phyloP scores from a whole-genome alignment of 2,888 invertebrate species.

The Drymonia ruficornis region DNA sequence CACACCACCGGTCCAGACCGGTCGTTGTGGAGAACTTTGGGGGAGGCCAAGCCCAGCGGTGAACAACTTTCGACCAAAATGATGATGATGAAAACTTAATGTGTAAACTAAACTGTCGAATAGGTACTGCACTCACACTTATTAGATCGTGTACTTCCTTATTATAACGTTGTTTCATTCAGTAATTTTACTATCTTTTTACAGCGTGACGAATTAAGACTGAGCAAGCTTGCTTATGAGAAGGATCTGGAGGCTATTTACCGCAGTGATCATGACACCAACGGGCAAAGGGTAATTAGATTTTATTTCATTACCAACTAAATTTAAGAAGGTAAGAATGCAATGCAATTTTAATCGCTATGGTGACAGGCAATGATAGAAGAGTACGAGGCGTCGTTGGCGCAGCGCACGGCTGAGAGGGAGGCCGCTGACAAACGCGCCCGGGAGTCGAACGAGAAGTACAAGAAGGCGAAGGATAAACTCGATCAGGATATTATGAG shows the following conservation, averaged over 20 bases:
- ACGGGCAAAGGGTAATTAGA: slow-evolving; percentile 83
- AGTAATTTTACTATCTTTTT: slow-evolving; percentile 22
- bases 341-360: neutral
- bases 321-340: neutral
- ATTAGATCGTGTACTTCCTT: no score
- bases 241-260: slow-evolving; percentile 84
- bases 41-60: no score
- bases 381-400: slow-evolving; percentile 81
- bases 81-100: no score
- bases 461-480: slow-evolving; percentile 73
- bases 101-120: no score
- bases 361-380: slow-evolving; percentile 62
- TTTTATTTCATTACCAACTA: neutral
- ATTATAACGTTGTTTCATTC: no score
- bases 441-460: slow-evolving; percentile 69
- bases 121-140: no score
- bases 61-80: no score
- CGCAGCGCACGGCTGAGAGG: slow-evolving; percentile 77
- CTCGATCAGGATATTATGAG: slow-evolving; percentile 70
- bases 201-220: slow-evolving; percentile 65
- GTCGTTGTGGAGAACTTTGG: no score
- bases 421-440: slow-evolving; percentile 80
- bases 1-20: no score
- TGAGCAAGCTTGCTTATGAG: slow-evolving; percentile 68
- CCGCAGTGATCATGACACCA: slow-evolving; percentile 84